Base-by-base conservation (phyloP, 1,140 invertebrate genomes). In the Theocolax elegans region DNA sequence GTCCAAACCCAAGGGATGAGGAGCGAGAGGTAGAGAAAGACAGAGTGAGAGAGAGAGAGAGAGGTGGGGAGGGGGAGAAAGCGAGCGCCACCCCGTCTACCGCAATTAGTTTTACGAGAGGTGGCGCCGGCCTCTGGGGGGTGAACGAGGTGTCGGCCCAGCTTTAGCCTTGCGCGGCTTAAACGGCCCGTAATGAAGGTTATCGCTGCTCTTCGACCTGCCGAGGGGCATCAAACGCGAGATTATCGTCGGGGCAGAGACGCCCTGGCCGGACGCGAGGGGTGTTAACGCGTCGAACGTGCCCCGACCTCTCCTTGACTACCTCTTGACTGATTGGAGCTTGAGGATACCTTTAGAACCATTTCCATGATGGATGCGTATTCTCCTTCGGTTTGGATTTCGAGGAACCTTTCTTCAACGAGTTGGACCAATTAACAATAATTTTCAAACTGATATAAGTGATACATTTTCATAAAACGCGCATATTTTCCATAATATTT, bases 41-140 rank as follows among this genome's bases (percentile, higher is more conserved):
- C n/a, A n/a, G n/a, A n/a, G n/a, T n/a, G n/a, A n/a, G n/a, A n/a
- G n/a, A n/a, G n/a, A n/a, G n/a, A n/a, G n/a, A n/a, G n/a, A n/a
- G n/a, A n/a, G n/a, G n/a, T n/a, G n/a, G n/a, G n/a, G 31, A 35
- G 31, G 10, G 31, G 10, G 31, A 35, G 31, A 8, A 44, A 8
- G 15, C 38, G 72, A 72, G 71, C 48, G 71, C 64, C 54, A 74
- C 53, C 25, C 25, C 31, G 73, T 78, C 72, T 46, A 67, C 75
- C 71, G 74, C 78, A 82, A 82, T 82, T 81, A 80, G 77, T 79
- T 82, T 82, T 77, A 81, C 76, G 74, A 76, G 59, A 31, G 25
- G 21, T 13, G 13, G 21, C 3, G 46, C n/a, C n/a, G n/a, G 46
- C 46, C 7, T 4, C 7, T 10, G 17, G 46, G 19, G 67, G 73